Conservation (phyloP, 2,113 vertebrate species). For the Symphodus melops region DNA sequence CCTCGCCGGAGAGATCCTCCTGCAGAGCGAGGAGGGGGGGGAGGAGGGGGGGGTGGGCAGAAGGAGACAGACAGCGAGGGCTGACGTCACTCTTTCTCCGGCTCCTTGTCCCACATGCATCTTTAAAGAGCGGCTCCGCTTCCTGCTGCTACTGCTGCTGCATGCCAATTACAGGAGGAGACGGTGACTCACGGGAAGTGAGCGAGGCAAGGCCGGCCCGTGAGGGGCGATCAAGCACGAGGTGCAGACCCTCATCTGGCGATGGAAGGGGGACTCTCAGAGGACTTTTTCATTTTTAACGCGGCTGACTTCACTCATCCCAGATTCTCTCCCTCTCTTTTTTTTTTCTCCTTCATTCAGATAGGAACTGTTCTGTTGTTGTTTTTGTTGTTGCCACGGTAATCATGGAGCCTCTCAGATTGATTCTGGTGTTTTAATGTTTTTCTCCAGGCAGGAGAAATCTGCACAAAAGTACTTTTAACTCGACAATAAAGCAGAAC, state of each 20-base stretch:
- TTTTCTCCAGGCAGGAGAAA: too few relatives aligned
- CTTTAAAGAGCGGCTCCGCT: conserved; percentile 76
- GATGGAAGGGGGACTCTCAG: not conserved
- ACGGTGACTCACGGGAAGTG: conserved; percentile 75
- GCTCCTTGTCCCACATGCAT: conserved; percentile 76
- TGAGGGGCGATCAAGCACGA: conserved; percentile 51
- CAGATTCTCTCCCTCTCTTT: too few relatives aligned
- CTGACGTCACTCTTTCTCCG: conserved; percentile 72
- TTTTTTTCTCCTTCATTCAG: not conserved
- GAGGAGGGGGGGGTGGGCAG: not conserved
- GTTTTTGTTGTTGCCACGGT: not conserved
- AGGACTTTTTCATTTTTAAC: not conserved
- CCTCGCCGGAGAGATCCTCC: conserved; percentile 31
- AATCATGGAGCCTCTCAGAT: too few relatives aligned
- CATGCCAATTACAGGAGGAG: conserved; percentile 77
- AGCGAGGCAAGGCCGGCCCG: conserved; percentile 23
- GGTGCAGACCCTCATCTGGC: not conserved
- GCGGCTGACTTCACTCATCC: not conserved
- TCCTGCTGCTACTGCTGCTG: conserved; percentile 77
- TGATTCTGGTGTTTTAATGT: too few relatives aligned
- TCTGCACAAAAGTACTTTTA: too few relatives aligned
- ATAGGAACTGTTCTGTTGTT: not conserved
- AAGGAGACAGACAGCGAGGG: conserved; percentile 58
- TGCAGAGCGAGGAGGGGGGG: not conserved
- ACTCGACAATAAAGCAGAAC: too few relatives aligned